These are phyloP conservation scores for Chrysodeixis includens DNA, from an alignment of 2,888 invertebrate species.

Conservation along the genomic window DNA sequence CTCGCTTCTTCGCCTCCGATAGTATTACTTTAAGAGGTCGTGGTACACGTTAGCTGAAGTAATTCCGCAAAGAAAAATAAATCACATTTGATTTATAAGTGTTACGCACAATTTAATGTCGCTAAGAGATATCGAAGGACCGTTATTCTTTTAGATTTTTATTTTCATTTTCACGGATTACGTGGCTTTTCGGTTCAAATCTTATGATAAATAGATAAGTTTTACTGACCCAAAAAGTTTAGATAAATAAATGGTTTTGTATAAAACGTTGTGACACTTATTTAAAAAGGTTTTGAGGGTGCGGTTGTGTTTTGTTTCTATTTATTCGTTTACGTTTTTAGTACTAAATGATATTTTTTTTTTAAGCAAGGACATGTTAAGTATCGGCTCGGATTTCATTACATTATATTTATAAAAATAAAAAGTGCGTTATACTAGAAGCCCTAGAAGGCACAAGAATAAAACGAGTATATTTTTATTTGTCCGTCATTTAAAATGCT, in stretches of 20 bases:
- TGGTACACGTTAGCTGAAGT: too few species aligned
- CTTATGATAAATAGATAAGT: constrained; percentile 1
- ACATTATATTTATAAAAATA: too few species aligned
- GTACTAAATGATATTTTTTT: too few species aligned
- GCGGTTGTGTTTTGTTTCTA: not conserved
- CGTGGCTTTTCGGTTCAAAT: constrained; percentile 8
- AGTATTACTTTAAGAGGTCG: too few species aligned
- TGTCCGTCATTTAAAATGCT: too few species aligned
- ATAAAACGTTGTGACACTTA: not conserved
- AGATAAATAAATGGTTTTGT: not conserved
- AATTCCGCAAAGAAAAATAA: constrained; percentile 54
- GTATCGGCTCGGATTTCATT: too few species aligned
- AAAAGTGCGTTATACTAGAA: too few species aligned
- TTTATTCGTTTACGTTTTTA: too few species aligned
- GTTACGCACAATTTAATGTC: constrained; percentile 57
- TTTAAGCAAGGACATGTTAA: too few species aligned
- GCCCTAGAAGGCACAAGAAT: too few species aligned
- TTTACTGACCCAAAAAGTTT: not conserved
- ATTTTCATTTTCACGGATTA: constrained; percentile 18
- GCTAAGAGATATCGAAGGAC: constrained; percentile 39
- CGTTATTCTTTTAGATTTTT: constrained; percentile 23
- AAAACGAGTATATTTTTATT: too few species aligned
- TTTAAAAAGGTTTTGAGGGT: not conserved
- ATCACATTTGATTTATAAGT: constrained; percentile 58
- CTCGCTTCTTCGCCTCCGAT: too few species aligned